Evolutionary conservation across 2,113 vertebrate species (phyloP).

Genomic region (Petroica traversi): DNA sequence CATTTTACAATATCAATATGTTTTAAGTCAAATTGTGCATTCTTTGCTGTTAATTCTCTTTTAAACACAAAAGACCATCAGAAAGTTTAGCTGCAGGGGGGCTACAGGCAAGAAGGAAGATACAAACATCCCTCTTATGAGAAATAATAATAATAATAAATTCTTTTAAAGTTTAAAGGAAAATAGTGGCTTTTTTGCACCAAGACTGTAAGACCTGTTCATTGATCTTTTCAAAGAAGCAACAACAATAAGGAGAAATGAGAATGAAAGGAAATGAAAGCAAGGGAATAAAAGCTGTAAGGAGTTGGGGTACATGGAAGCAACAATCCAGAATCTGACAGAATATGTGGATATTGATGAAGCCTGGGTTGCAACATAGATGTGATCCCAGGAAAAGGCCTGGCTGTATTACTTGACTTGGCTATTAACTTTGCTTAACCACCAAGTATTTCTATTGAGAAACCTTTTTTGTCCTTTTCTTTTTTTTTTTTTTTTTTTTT

Average conservation of each 20-base stretch:
- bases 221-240: slow-evolving; percentile 69
- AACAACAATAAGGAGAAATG: slow-evolving; percentile 34
- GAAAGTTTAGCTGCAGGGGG: slow-evolving; percentile 64
- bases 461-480: too few relatives aligned
- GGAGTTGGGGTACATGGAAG: too few relatives aligned
- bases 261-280: slow-evolving; percentile 42
- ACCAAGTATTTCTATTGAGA: too few relatives aligned
- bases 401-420: too few relatives aligned
- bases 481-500: too few relatives aligned
- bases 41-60: slow-evolving; percentile 64
- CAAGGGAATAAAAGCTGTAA: too few relatives aligned
- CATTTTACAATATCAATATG: slow-evolving; percentile 66
- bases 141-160: slow-evolving; percentile 55
- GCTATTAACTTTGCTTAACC: too few relatives aligned
- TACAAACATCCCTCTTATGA: slow-evolving; percentile 36
- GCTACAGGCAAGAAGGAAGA: slow-evolving; percentile 46
- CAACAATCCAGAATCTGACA: too few relatives aligned
- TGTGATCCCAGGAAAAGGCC: too few relatives aligned
- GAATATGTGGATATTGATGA: too few relatives aligned
- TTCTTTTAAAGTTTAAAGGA: slow-evolving; percentile 64
- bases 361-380: too few relatives aligned
- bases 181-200: slow-evolving; percentile 57
- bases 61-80: slow-evolving; percentile 62
- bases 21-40: slow-evolving; percentile 70
- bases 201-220: slow-evolving; percentile 45